Evolutionary conservation across 2,113 vertebrate genomes (phyloP).

Genomic region (Thalassarche chlororhynchos): DNA sequence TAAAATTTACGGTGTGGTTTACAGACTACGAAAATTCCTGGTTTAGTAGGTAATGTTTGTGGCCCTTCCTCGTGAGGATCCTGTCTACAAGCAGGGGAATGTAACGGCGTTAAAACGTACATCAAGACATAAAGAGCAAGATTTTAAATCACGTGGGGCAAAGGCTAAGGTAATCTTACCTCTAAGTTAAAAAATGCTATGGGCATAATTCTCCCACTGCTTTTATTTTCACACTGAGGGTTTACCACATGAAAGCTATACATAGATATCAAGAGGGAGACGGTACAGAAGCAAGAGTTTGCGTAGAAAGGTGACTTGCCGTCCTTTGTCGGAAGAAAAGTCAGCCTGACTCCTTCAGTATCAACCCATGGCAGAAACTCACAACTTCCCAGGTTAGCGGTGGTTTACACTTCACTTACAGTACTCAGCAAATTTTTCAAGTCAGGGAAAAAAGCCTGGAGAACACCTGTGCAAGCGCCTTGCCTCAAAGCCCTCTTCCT

Average conservation of each 20-base stretch:
- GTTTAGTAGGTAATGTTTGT: constrained; percentile 30
- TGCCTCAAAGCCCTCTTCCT: background rate
- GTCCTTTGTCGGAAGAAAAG: background rate
- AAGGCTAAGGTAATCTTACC: background rate
- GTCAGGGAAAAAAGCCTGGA: background rate
- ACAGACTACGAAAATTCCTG: constrained; percentile 36
- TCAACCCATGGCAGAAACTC: background rate
- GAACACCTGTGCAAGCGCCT: background rate
- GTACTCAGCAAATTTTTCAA: background rate
- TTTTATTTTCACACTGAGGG: background rate
- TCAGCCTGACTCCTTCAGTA: background rate
- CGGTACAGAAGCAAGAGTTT: background rate
- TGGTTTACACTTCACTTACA: background rate
- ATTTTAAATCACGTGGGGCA: background rate
- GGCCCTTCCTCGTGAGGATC: background rate
- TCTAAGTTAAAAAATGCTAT: background rate
- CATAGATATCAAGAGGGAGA: background rate
- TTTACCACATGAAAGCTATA: background rate
- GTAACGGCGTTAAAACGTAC: background rate
- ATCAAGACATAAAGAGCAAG: background rate
- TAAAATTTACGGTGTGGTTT: constrained; percentile 2
- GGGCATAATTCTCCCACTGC: background rate
- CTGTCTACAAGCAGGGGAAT: background rate
- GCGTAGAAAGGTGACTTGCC: background rate
- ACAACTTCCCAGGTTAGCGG: accelerated